phyloP scores from a whole-genome alignment of 2,888 invertebrate genomes.

The Abrostola triplasia region DNA sequence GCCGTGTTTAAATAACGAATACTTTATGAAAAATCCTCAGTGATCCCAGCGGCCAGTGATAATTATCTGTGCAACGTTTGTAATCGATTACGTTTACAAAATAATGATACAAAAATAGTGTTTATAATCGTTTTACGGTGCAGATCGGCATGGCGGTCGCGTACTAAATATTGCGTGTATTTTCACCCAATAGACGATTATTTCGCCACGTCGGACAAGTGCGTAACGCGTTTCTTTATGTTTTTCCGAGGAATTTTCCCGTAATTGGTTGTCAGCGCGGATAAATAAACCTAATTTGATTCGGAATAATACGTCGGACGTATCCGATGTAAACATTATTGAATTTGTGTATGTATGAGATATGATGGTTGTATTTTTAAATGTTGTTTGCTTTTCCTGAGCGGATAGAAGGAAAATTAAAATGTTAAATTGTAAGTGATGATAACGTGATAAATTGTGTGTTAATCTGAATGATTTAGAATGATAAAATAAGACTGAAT shows the following conservation, averaged over 20 bases:
- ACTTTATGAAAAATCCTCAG: conserved; percentile 29
- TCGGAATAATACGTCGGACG: conserved; percentile 34
- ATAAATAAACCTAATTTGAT: conserved; percentile 46
- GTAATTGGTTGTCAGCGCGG: conserved; percentile 33
- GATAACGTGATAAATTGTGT: conserved; percentile 31
- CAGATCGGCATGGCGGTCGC: conserved; percentile 76
- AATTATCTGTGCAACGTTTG: conserved; percentile 42
- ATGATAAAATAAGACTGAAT: too few species aligned
- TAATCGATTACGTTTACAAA: conserved; percentile 68
- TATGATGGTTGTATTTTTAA: conserved; percentile 45
- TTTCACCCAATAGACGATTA: conserved; percentile 58
- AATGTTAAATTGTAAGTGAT: conserved; percentile 34
- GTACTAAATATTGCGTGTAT: conserved; percentile 65
- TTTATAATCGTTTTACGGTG: conserved; percentile 78
- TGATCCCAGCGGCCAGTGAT: conserved; percentile 41
- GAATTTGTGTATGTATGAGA: conserved; percentile 49
- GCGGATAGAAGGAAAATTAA: conserved; percentile 31
- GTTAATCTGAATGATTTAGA: conserved; percentile 11
- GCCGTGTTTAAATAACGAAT: conserved; percentile 25
- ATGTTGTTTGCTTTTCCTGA: conserved; percentile 32
- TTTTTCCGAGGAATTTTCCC: conserved; percentile 54
- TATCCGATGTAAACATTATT: conserved; percentile 51
- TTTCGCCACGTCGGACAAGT: conserved; percentile 58
- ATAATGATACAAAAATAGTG: conserved; percentile 81
- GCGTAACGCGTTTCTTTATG: conserved; percentile 47